A percentile compares a stretch with the other conserved stretches of the same genome.
Conservation (phyloP, 2,888 invertebrate species). For the Graphium colonna region DNA sequence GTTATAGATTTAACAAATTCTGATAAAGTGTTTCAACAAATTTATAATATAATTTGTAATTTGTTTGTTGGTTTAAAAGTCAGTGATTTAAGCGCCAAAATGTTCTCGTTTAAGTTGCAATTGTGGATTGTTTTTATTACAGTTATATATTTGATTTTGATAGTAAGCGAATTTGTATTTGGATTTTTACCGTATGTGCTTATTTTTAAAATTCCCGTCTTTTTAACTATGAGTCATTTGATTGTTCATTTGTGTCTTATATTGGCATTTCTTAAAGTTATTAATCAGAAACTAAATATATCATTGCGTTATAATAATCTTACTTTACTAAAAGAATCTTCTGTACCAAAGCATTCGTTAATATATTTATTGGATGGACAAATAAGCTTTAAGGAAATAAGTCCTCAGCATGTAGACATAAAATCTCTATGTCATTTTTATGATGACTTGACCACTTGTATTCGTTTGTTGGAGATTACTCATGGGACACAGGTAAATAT, state of each 20-base stretch:
- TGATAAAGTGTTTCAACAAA: constrained; percentile 29
- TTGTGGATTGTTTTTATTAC: constrained; percentile 36
- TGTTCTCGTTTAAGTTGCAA: constrained; percentile 42
- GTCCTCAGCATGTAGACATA: constrained; percentile 29
- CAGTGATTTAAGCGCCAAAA: constrained; percentile 30
- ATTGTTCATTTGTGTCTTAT: constrained; percentile 43
- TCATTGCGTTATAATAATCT: constrained; percentile 25
- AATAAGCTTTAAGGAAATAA: constrained; percentile 33
- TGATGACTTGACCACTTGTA: constrained; percentile 44
- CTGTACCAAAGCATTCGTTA: constrained; percentile 15
- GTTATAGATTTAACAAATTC: constrained; percentile 31
- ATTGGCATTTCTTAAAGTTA: constrained; percentile 38
- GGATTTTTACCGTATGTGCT: constrained; percentile 36
- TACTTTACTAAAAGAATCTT: constrained; percentile 16
- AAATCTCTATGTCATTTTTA: constrained; percentile 47
- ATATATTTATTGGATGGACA: constrained; percentile 35
- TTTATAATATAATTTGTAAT: constrained; percentile 35
- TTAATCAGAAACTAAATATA: constrained; percentile 36
- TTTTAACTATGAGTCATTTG: constrained; percentile 44
- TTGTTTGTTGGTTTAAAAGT: constrained; percentile 34
- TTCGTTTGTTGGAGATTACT: constrained; percentile 46
- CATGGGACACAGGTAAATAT: constrained; percentile 45
- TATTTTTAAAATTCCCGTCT: constrained; percentile 43
- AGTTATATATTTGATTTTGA: constrained; percentile 30
- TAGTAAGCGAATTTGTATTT: constrained; percentile 38